These are phyloP conservation scores for Tragelaphus imberbis DNA, from an alignment of 2,113 vertebrate genomes.

Conservation along the genomic window DNA sequence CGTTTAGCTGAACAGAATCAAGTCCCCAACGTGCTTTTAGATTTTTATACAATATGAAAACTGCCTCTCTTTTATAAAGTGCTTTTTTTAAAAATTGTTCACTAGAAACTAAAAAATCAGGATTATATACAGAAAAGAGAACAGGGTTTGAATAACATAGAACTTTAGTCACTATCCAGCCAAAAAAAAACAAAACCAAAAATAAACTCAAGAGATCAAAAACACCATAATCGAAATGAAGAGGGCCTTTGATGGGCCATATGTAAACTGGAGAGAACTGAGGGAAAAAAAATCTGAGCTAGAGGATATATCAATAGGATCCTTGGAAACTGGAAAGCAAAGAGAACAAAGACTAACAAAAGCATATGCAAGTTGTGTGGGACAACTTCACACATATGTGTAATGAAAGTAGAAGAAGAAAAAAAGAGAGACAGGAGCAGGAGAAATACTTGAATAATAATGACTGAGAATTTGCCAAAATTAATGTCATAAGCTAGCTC, in stretches of 20 bases:
- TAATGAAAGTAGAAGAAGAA: background rate
- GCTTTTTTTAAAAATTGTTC: background rate
- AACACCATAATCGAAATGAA: background rate
- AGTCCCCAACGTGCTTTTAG: background rate
- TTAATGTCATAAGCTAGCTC: background rate
- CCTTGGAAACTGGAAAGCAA: background rate
- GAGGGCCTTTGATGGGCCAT: background rate
- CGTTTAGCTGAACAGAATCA: background rate
- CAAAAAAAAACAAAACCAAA: background rate
- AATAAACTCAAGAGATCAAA: background rate
- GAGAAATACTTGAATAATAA: background rate
- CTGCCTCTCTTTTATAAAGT: background rate
- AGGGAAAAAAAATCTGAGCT: background rate
- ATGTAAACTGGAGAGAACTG: background rate
- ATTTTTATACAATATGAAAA: background rate
- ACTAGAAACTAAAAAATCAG: background rate
- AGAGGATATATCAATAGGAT: background rate
- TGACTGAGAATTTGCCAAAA: background rate
- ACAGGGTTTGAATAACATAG: background rate
- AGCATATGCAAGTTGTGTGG: background rate
- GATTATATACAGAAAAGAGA: background rate
- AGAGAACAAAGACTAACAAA: background rate
- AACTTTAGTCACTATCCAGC: background rate
- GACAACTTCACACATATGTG: background rate
- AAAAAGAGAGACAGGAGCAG: background rate